A percentile compares a stretch with the other conserved stretches of the same genome.
Conservation (phyloP, 2,113 vertebrate species). For the Synchiropus splendidus region DNA sequence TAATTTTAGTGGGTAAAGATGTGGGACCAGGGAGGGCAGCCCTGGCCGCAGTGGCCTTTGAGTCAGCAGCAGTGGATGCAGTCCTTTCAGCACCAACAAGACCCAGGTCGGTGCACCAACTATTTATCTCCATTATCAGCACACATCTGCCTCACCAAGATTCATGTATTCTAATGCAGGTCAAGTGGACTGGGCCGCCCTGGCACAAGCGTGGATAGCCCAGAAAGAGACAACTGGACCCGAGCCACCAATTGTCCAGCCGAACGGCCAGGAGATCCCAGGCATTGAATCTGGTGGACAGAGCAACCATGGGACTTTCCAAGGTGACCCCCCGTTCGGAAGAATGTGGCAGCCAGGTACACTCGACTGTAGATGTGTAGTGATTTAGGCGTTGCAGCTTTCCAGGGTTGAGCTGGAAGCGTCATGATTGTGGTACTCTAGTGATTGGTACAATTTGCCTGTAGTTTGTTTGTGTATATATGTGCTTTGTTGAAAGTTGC, state of each 20-base stretch:
- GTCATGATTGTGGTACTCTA: too few species aligned
- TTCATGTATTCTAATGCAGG: slow-evolving; percentile 57
- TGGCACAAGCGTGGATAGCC: slow-evolving; percentile 98
- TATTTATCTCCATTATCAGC: background rate
- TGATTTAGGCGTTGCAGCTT: too few species aligned
- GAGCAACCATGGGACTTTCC: slow-evolving; percentile 86
- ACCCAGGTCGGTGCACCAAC: slow-evolving; percentile 77
- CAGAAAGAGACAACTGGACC: slow-evolving; percentile 89
- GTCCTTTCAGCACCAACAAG: slow-evolving; percentile 96
- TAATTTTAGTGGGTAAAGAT: slow-evolving; percentile 62
- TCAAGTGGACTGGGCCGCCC: slow-evolving; percentile 97
- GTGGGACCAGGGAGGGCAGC: slow-evolving; percentile 99
- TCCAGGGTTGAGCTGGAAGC: too few species aligned
- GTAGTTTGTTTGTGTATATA: too few species aligned
- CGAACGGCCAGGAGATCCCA: slow-evolving; percentile 87
- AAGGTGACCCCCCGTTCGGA: slow-evolving; percentile 83
- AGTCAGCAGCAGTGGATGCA: slow-evolving; percentile 99
- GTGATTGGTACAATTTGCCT: too few species aligned
- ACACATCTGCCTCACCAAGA: background rate
- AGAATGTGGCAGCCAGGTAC: slow-evolving; percentile 96
- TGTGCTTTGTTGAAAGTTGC: too few species aligned
- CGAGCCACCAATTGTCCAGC: slow-evolving; percentile 77
- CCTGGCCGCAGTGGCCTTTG: slow-evolving; percentile 98
- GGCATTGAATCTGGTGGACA: slow-evolving; percentile 76
- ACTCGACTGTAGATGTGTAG: too few species aligned